Evolutionary conservation across 2,888 invertebrate species (phyloP), one percentile per base, ranked within the genome.

Genomic region (Drosophila buzzatii): DNA sequence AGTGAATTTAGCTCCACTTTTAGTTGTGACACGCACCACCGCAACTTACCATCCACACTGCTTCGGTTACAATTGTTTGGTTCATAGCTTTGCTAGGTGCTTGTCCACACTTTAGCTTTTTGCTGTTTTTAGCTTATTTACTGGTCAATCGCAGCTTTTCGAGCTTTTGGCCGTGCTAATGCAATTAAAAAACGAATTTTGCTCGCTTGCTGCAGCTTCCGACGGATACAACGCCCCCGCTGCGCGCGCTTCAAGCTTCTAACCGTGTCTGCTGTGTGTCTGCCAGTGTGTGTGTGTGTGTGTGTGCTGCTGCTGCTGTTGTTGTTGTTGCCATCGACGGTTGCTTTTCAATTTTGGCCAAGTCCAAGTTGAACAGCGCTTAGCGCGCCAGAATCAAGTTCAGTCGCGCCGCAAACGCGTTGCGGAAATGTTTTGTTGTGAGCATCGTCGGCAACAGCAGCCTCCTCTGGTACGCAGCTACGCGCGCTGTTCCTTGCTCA

Each of bases 341-440:
- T 72, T 77, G 84, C 79, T 76, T 78, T 85, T 81, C 67, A 71
- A 79, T 87, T 86, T 86, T 89, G 81, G 81, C 90, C 90, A 90
- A 87, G 90, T 87, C 88, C 85, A 90, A 89, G 90, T 90, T 87
- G 90, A 90, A 85, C 90, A 88, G 73, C 79, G 89, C 84, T 81
- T 81, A 81, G 68, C 89, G 86, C 89, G 90, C 87, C 90, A 90
- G 87, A 87, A 87, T 90, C 90, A 87, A 90, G 90, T 87, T 87
- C 87, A 87, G 87, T 87, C 89, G 90, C 90, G 90, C 88, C 90
- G 90, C 90, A 89, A 85, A 87, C 90, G 87, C 90, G 90, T 88
- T 85, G 90, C 90, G 90, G 87, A 87, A 87, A 87, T 90, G 87
- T 90, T 87, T 86, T 82, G 82, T 82, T 79, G 87, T 79, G 79